Conservation (phyloP, 2,797 vertebrate species). For the Bryconaethiops microstoma region DNA sequence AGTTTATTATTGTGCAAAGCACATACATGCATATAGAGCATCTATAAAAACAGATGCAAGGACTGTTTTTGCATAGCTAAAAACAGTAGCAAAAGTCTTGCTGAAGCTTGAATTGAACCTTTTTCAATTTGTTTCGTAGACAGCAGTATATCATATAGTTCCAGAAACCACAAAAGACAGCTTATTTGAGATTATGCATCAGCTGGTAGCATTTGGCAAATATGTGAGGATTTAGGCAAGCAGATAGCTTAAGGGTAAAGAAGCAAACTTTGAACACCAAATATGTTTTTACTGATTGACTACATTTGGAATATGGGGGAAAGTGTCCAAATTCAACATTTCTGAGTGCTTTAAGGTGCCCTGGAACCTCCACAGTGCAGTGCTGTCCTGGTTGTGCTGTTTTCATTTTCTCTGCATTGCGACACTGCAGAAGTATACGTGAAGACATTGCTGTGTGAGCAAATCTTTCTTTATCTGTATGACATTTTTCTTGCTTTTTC, state of each 20-base stretch:
- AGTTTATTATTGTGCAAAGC: no score
- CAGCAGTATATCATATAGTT: not conserved
- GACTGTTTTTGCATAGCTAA: not conserved
- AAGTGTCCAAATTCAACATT: not conserved
- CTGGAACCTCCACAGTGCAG: not conserved
- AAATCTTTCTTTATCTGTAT: slow-evolving; percentile 11
- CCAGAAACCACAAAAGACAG: not conserved
- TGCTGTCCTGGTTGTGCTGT: not conserved
- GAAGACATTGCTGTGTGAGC: not conserved
- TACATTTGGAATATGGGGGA: not conserved
- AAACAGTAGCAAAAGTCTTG: not conserved
- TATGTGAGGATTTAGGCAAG: not conserved
- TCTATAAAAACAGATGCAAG: no score
- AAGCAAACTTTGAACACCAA: not conserved
- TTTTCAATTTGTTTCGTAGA: not conserved
- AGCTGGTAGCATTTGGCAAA: not conserved
- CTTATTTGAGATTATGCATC: not conserved
- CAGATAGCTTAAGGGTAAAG: not conserved
- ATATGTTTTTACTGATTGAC: not conserved
- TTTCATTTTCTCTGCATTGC: slow-evolving; percentile 67
- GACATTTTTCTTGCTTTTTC: not conserved
- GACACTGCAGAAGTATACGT: slow-evolving; percentile 16
- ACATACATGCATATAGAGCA: no score
- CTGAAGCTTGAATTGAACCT: not conserved
- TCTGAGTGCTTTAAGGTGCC: not conserved